Percentiles rank a stretch among this genome's conserved stretches.
Conservation (phyloP, 2,888 invertebrate species). For the Boloria euphrosyne region DNA sequence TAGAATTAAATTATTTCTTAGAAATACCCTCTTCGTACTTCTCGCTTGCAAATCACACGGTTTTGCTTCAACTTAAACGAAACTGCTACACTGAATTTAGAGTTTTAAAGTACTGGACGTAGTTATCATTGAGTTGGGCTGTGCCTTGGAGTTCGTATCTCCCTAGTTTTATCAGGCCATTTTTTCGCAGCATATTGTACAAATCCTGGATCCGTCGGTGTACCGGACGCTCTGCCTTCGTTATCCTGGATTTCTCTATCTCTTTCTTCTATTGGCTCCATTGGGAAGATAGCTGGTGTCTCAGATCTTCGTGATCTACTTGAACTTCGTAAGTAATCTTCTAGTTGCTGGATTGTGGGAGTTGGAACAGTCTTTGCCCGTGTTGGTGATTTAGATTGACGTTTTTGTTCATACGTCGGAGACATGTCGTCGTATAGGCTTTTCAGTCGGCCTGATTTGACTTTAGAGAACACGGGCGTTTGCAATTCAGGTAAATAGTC, state of each 20-base stretch:
- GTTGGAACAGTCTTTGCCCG: slow-evolving; percentile 66
- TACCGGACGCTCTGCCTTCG: slow-evolving; percentile 81
- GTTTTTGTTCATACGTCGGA: slow-evolving; percentile 62
- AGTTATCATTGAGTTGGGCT: slow-evolving; percentile 69
- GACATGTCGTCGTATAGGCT: slow-evolving; percentile 68
- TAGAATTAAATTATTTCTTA: slow-evolving; percentile 18
- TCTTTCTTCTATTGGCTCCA: slow-evolving; percentile 78
- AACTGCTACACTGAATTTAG: neutral
- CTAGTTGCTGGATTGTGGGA: slow-evolving; percentile 76
- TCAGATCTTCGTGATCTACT: slow-evolving; percentile 58
- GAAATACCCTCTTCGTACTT: neutral
- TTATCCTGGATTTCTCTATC: slow-evolving; percentile 63
- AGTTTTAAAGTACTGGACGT: neutral
- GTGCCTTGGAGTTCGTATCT: slow-evolving; percentile 82
- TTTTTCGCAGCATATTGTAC: slow-evolving; percentile 87
- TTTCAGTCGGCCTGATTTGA: slow-evolving; percentile 66
- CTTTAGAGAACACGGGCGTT: slow-evolving; percentile 75
- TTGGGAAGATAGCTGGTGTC: slow-evolving; percentile 76
- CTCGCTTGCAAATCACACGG: neutral
- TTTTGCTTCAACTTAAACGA: neutral
- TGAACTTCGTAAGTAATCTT: slow-evolving; percentile 72
- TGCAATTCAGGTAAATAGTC: slow-evolving; percentile 75
- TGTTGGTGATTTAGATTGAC: slow-evolving; percentile 64
- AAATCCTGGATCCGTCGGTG: slow-evolving; percentile 88
- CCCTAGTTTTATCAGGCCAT: slow-evolving; percentile 81